phyloP scores from a whole-genome alignment of 1,140 invertebrate species.

The Panulirus ornatus region DNA sequence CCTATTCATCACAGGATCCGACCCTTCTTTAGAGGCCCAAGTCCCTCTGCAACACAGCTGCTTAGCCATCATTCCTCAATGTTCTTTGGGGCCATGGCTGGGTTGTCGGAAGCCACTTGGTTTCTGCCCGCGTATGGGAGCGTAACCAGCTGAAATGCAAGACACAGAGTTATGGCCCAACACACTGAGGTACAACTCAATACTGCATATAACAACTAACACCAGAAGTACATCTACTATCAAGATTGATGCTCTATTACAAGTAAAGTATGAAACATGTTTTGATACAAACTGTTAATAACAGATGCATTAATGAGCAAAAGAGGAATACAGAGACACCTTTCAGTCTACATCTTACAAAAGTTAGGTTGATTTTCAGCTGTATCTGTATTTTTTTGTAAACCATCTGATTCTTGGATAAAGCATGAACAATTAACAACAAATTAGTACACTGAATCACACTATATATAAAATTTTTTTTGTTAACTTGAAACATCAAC shows the following conservation, averaged over 20 bases:
- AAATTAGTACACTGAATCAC: too few relatives aligned
- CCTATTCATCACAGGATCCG: background rate
- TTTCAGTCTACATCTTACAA: background rate
- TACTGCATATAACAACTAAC: background rate
- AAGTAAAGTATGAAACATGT: background rate
- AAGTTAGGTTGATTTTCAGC: background rate
- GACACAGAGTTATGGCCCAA: constrained; percentile 66
- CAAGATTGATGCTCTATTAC: background rate
- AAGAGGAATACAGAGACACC: background rate
- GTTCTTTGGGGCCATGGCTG: constrained; percentile 53
- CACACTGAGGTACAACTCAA: background rate
- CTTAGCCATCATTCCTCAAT: constrained; percentile 38
- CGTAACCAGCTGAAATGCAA: constrained; percentile 70
- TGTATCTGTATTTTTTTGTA: background rate
- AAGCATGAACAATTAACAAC: too few relatives aligned
- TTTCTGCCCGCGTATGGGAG: constrained; percentile 65
- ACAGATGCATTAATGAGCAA: background rate
- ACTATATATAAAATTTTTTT: too few relatives aligned
- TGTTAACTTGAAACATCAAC: too few relatives aligned
- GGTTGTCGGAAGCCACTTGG: constrained; percentile 60
- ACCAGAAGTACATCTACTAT: background rate
- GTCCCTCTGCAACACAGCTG: background rate
- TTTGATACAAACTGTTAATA: too few relatives aligned
- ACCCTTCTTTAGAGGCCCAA: background rate
- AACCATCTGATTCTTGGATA: too few relatives aligned